A percentile compares a stretch with the other conserved stretches of the same genome.
These are phyloP conservation scores for Platynereis dumerilii DNA, from an alignment of 2,888 invertebrate species.

Conservation along the genomic window DNA sequence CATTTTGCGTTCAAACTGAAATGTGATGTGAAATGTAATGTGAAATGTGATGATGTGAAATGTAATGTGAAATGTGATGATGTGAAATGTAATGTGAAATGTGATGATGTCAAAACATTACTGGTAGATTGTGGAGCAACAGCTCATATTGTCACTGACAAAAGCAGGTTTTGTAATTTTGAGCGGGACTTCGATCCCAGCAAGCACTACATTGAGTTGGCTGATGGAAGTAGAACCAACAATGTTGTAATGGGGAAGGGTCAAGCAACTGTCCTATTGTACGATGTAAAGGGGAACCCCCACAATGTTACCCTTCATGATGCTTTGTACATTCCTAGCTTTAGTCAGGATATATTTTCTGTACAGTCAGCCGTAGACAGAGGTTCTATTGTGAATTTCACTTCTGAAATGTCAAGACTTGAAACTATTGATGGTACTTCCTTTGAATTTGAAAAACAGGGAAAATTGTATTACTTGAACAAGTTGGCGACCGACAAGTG, in stretches of 20 bases:
- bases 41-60: background rate
- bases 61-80: no score
- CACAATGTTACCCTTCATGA: no score
- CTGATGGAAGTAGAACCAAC: slow-evolving; percentile 33
- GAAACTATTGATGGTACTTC: no score
- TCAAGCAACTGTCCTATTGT: slow-evolving; percentile 19
- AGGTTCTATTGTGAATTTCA: no score
- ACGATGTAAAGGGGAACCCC: slow-evolving; percentile 18
- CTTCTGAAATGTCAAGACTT: no score
- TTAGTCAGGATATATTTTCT: no score
- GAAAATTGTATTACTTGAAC: no score
- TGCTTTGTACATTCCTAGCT: no score
- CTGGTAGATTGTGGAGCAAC: slow-evolving; percentile 35
- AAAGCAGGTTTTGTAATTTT: slow-evolving; percentile 27
- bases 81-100: background rate
- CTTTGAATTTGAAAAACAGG: background rate
- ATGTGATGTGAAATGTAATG: background rate
- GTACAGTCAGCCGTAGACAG: no score
- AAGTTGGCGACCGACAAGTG: slow-evolving; percentile 3
- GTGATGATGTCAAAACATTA: background rate
- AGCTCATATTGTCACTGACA: slow-evolving; percentile 26
- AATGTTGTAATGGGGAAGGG: slow-evolving; percentile 27
- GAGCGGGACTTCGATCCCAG: slow-evolving; percentile 27
- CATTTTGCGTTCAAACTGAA: no score
- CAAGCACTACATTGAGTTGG: slow-evolving; percentile 35